Conservation (phyloP, 2,797 vertebrate genomes). For the Pachyuromys duprasi region DNA sequence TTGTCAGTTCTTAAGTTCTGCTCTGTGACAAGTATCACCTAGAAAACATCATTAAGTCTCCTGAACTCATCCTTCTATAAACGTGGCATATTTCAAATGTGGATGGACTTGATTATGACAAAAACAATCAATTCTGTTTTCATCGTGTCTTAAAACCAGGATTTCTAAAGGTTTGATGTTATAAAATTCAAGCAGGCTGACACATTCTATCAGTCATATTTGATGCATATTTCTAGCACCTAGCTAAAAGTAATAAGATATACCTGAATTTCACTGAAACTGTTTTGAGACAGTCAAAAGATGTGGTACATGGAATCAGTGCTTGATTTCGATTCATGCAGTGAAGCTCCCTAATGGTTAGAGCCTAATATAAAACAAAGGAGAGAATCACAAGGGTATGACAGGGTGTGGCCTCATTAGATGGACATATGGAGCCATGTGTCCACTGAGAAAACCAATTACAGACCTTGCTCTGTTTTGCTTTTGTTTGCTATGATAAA, state of each 20-base stretch:
- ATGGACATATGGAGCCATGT: not conserved
- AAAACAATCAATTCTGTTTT: constrained; percentile 13
- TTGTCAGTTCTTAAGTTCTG: not conserved
- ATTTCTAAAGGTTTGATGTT: not conserved
- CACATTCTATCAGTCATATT: constrained; percentile 11
- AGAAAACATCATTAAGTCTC: not conserved
- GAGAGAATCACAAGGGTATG: not conserved
- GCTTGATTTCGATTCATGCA: not conserved
- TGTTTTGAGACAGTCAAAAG: not conserved
- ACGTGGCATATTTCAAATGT: not conserved
- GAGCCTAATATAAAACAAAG: not conserved
- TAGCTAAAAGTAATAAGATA: constrained; percentile 2
- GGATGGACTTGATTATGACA: constrained; percentile 5
- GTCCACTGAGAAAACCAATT: not conserved
- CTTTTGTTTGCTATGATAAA: not conserved
- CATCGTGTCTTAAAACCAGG: constrained; percentile 11
- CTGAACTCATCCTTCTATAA: not conserved
- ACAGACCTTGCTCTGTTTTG: not conserved
- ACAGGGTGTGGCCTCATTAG: not conserved
- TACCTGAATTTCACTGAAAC: not conserved
- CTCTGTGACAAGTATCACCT: not conserved
- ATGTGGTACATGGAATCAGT: not conserved
- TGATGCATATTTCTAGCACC: not conserved
- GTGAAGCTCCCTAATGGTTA: not conserved
- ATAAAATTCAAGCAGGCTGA: not conserved